A percentile compares a stretch with the other conserved stretches of the same genome.
Evolutionary conservation across 2,888 invertebrate species (phyloP).

Genomic region (Stenoptilia bipunctidactyla): DNA sequence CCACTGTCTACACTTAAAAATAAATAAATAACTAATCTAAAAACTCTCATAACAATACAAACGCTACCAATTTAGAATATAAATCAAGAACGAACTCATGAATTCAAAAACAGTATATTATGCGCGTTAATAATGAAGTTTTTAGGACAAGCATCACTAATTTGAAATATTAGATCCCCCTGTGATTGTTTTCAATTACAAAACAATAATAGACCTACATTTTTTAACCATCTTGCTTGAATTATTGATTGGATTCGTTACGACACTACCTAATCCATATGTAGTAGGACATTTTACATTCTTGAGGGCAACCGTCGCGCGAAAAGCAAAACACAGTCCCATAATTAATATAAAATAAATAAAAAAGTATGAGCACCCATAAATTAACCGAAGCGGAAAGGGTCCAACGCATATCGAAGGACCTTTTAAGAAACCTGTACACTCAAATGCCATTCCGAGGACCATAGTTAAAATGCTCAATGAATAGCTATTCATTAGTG

Average conservation of each 20-base stretch:
- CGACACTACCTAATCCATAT: slow-evolving; percentile 15
- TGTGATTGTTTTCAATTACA: slow-evolving; percentile 48
- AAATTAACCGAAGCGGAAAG: slow-evolving; percentile 66
- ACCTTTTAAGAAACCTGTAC: slow-evolving; percentile 69
- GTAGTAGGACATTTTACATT: background rate
- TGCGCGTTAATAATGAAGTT: slow-evolving; percentile 26
- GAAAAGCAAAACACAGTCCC: slow-evolving; percentile 31
- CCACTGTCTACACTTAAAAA: slow-evolving; percentile 28
- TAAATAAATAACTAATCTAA: slow-evolving; percentile 26
- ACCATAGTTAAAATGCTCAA: slow-evolving; percentile 69
- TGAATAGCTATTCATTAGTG: slow-evolving; percentile 71
- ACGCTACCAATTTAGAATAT: slow-evolving; percentile 47
- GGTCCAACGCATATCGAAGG: slow-evolving; percentile 59
- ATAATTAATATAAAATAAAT: slow-evolving; percentile 62
- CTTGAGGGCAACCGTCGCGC: slow-evolving; percentile 23
- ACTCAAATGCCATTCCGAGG: slow-evolving; percentile 63
- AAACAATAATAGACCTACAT: slow-evolving; percentile 27
- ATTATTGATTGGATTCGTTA: slow-evolving; percentile 33
- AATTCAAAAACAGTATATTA: slow-evolving; percentile 29
- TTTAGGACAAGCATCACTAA: slow-evolving; percentile 46
- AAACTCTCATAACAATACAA: slow-evolving; percentile 37
- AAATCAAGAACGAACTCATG: slow-evolving; percentile 34
- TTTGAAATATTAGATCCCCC: slow-evolving; percentile 41
- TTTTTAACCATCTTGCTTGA: slow-evolving; percentile 27
- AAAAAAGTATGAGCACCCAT: slow-evolving; percentile 48